Evolutionary conservation across 2,797 vertebrate species (phyloP), one percentile per base, ranked within the genome.

Genomic region (Gallinago solitaria): DNA sequence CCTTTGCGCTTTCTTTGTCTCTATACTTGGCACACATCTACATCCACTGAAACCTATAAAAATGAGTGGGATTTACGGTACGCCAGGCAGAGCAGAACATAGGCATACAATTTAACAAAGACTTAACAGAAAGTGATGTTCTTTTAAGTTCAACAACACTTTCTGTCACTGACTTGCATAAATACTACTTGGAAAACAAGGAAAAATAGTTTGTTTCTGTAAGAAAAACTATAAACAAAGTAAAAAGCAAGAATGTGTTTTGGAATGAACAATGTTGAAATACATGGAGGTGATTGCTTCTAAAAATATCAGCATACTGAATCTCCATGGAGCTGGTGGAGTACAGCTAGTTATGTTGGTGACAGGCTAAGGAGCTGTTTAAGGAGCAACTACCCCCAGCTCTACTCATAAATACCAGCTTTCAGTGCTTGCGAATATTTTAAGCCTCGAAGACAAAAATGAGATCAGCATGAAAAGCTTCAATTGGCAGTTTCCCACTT

Each of bases 391-490:
- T 30, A 2, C 7, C 13, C 18, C 13, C 28, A 75, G 21, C 20
- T 61, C 53, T 71, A 48, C 60, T 64, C 54, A 89, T 60, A 88
- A 94, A 73, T 90, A 95, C 24, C 77, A 93, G 27, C 59, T 90
- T 95, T 89, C 64, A 39, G 64, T 50, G 43, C 70, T 12, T 79
- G 70, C 37, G 48, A 94, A 84, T 60, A 77, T 90, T 95, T 90
- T 75, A 90, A 95, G 60, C 68, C 74, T 88, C 83, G 82, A 94
- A 91, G 75, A 95, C 74, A 95, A 95, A 96, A 95, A 91, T 74
- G 63, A 80, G 74, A 91, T 84, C 77, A 91, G 70, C 60, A 68
- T 28, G 56, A 83, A 88, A 95, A 88, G 69, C 67, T 86, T 79
- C 35, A 67, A 30, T 15, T 48, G 79, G 65, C 51, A 92, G 60